Conservation (phyloP, 2,888 invertebrate genomes). For the Lochmaea capreae region DNA sequence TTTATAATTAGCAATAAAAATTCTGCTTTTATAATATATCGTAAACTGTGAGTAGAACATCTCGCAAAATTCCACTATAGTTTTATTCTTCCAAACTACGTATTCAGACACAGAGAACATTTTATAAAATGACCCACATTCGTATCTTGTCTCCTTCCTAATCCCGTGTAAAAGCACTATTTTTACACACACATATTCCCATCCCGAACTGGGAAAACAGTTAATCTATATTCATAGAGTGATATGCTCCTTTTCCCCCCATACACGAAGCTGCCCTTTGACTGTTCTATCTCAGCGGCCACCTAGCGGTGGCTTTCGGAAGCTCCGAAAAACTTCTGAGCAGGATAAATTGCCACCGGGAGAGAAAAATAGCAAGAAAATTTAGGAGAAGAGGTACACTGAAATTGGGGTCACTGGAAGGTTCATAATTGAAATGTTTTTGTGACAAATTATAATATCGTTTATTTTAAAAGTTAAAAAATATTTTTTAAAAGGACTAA, state of each 20-base stretch:
- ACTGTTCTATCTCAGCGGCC: conserved; percentile 65
- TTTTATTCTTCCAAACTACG: neutral
- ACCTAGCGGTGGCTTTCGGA: conserved; percentile 48
- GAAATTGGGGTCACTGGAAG: conserved; percentile 18
- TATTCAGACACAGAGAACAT: neutral
- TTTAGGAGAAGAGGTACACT: conserved; percentile 9
- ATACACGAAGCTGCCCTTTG: conserved; percentile 51
- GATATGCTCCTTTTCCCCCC: conserved; percentile 43
- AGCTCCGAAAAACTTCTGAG: conserved; percentile 30
- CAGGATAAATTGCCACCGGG: conserved; percentile 19
- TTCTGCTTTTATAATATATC: neutral
- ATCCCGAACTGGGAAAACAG: conserved; percentile 64
- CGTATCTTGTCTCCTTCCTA: conserved; percentile 10
- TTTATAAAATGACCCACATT: conserved; percentile 14
- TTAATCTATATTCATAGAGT: conserved; percentile 70
- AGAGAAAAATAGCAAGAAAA: conserved; percentile 29
- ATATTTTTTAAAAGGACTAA: too few relatives aligned
- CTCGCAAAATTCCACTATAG: neutral
- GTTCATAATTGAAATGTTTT: conserved; percentile 18
- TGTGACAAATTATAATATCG: neutral
- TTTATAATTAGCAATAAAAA: too few relatives aligned
- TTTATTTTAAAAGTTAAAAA: neutral
- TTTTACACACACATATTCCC: conserved; percentile 25
- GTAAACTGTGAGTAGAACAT: neutral
- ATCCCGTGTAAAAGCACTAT: conserved; percentile 3